Evolutionary conservation across 2,888 invertebrate genomes (phyloP).

Genomic region (Euclidia mi): DNA sequence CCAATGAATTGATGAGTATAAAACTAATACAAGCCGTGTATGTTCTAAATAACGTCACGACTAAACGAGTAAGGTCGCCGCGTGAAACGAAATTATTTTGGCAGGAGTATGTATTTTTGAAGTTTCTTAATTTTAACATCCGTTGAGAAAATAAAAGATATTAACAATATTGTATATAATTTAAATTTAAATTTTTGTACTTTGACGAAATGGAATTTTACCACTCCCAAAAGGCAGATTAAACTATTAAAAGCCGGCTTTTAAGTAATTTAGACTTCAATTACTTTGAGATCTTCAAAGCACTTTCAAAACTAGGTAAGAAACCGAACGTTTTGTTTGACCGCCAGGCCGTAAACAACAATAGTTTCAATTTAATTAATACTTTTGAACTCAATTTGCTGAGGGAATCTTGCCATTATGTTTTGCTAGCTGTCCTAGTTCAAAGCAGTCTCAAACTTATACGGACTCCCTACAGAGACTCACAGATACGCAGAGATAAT

Average conservation of each 20-base stretch:
- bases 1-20: no score
- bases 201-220: neutral
- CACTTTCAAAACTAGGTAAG: neutral
- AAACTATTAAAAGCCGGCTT: neutral
- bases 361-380: slow-evolving; percentile 4
- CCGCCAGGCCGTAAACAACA: neutral
- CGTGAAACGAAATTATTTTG: no score
- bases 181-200: neutral
- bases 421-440: neutral
- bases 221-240: neutral
- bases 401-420: neutral
- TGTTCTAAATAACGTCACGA: no score
- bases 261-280: slow-evolving; percentile 1
- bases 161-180: no score
- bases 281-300: neutral
- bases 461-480: no score
- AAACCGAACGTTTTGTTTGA: neutral
- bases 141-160: no score
- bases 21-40: no score
- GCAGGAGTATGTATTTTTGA: no score
- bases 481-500: no score
- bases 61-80: no score
- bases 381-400: neutral
- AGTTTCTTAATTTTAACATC: no score
- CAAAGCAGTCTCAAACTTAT: no score